phyloP scores from a whole-genome alignment of 2,797 vertebrate genomes.

The Rhabdomys pumilio region DNA sequence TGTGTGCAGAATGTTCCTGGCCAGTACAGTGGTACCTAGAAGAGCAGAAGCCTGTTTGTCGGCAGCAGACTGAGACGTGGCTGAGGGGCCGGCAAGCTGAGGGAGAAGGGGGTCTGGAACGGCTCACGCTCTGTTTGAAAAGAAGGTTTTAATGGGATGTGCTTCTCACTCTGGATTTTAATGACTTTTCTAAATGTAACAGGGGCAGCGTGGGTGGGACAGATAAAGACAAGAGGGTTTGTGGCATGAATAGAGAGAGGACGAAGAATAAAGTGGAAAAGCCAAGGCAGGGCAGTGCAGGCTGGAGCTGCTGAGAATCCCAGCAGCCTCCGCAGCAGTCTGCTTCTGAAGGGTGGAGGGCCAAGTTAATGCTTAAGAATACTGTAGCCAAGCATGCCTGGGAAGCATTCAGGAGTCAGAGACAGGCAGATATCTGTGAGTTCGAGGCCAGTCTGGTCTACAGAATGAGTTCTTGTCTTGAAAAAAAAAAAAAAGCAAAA shows the following conservation, averaged over 20 bases:
- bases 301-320: not conserved
- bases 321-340: rapidly evolving
- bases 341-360: no score
- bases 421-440: not conserved
- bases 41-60: constrained; percentile 50
- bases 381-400: no score
- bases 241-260: constrained; percentile 7
- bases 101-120: constrained; percentile 66
- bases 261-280: constrained; percentile 60
- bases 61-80: constrained; percentile 43
- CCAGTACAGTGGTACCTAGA: not conserved
- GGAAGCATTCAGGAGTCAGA: not conserved
- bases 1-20: constrained; percentile 46
- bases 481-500: no score
- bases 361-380: not conserved
- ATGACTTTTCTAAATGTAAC: constrained; percentile 47
- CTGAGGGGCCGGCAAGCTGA: not conserved
- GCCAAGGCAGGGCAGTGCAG: not conserved
- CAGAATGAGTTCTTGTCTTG: not conserved
- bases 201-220: not conserved
- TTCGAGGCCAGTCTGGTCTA: not conserved
- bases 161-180: constrained; percentile 68
- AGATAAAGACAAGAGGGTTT: constrained; percentile 57
- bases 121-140: constrained; percentile 71
- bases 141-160: constrained; percentile 65